A percentile compares a stretch with the other conserved stretches of the same genome.
Conservation (phyloP, 2,797 vertebrate genomes). For the Dendrocincla fuliginosa region DNA sequence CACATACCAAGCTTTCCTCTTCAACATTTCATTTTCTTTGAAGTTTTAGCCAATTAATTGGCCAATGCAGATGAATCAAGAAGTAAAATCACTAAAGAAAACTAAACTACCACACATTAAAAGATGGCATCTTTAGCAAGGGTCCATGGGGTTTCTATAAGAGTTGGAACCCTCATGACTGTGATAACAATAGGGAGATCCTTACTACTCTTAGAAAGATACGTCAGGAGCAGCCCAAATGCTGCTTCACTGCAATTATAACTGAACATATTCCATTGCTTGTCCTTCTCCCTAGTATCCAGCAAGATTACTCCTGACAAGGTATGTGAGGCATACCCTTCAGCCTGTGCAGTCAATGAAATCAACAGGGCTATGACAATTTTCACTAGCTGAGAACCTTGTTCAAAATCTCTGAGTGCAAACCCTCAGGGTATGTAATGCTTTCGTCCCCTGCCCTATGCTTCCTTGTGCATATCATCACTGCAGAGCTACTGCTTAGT, state of each 20-base stretch:
- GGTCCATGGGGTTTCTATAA: background rate
- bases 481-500: background rate
- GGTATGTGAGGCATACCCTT: background rate
- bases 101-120: too few relatives aligned
- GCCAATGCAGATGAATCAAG: background rate
- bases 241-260: background rate
- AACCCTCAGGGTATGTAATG: fast-evolving
- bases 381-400: background rate
- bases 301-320: background rate
- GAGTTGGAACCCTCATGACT: background rate
- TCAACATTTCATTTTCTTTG: background rate
- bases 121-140: background rate
- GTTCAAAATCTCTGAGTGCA: background rate
- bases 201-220: background rate
- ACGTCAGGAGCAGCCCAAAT: background rate
- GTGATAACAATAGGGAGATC: background rate
- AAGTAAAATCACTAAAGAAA: background rate
- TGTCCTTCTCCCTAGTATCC: background rate
- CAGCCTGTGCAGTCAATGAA: background rate
- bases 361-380: background rate
- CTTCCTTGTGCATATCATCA: background rate
- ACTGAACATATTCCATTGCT: background rate
- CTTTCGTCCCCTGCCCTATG: background rate
- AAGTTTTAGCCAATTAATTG: background rate
- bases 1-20: background rate